Evolutionary conservation across 2,113 vertebrate species (phyloP), one percentile per base, ranked within the genome.

Genomic region (Oxyura jamaicensis): DNA sequence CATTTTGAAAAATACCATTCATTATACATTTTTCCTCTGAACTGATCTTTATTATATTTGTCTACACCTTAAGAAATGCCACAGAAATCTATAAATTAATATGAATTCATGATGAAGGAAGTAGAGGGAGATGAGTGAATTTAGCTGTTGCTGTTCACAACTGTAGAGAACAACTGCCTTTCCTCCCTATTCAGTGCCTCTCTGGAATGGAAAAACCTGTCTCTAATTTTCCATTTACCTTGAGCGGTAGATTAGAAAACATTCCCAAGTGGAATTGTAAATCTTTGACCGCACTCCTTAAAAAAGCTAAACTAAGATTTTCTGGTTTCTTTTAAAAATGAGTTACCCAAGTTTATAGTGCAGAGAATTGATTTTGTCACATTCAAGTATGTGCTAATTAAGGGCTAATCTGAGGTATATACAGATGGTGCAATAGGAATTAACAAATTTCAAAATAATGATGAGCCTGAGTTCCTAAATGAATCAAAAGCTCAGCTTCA

Each of bases 191-290:
- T 88, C 33, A 13, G 65, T 18, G n/a, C 56, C 83, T 71, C 16
- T 84, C 77, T 84, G 66, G 42, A 91, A 86, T 60, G 60, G 86
- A 96, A 97, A 97, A 88, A 53, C 35, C 79, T 88, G 52, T 80
- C 81, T 95, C 62, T 94, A 90, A 84, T 95, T 97, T 97, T 96
- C 96, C 95, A 83, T 93, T 97, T 94, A 69, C 84, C 55, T 82
- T 74, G 85, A 95, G 88, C 68, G 66, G 44, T n/a, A 36, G 86
- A 77, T 86, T 85, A 94, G 56, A 81, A 72, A 79, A 84, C 63
- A 87, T 79, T 92, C 73, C 91, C 68, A 76, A 60, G 48, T 80
- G 93, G 90, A 93, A 96, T 28, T 96, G 88, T 89, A 95, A 96
- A 88, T 96, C 81, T 92, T 82, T 90, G 84, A 83, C 71, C 2